Evolutionary conservation across 92 coral and sea anemone species (phyloP).

Genomic region (Diadumene lineata): DNA sequence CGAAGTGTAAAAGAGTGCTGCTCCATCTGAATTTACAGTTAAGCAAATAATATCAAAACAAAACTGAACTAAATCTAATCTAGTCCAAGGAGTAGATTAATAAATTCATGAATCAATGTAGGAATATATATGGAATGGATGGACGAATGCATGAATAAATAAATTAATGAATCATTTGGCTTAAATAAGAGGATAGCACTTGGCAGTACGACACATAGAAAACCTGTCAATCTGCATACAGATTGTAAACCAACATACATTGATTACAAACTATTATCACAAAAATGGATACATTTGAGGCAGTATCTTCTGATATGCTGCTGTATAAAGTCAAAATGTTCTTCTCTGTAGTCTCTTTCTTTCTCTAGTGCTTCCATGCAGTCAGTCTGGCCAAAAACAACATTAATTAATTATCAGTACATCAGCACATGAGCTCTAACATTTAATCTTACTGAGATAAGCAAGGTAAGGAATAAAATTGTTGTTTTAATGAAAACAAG

Average conservation of each 20-base stretch:
- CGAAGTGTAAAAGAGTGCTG: conserved; percentile 93
- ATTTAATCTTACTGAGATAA: no score
- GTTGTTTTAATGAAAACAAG: no score
- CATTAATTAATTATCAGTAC: not conserved
- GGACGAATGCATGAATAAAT: no score
- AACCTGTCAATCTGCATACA: no score
- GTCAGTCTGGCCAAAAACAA: conserved; percentile 72
- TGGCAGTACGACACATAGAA: no score
- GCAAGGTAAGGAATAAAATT: no score
- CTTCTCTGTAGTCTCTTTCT: conserved; percentile 93
- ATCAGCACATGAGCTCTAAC: no score
- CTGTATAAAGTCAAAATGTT: conserved; percentile 97
- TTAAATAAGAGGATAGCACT: no score
- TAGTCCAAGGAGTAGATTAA: no score
- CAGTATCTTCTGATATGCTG: conserved; percentile 97
- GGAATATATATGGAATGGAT: no score
- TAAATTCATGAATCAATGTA: not conserved
- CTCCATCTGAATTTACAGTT: conserved; percentile 79
- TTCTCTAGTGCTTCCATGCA: conserved; percentile 86
- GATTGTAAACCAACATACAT: no score
- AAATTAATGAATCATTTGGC: no score
- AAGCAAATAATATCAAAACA: conserved; percentile 39
- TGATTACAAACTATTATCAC: not conserved
- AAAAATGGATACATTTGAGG: conserved; percentile 89
- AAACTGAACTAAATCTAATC: not conserved